phyloP scores from a whole-genome alignment of 2,888 invertebrate genomes.

The Ceratothoa steindachneri region DNA sequence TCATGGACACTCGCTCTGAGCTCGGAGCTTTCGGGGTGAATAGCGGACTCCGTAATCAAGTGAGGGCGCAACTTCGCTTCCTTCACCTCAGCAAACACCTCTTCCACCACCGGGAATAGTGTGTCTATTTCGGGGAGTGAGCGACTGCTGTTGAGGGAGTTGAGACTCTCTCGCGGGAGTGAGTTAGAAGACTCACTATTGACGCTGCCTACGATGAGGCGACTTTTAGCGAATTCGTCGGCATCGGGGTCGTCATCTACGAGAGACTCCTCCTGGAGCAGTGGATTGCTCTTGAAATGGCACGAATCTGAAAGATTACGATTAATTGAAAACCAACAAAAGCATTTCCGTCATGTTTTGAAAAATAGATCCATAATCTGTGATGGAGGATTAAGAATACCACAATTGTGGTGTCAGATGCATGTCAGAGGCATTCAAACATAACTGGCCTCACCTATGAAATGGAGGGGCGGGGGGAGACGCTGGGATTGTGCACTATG shows the following conservation, averaged over 20 bases:
- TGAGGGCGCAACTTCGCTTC: not conserved
- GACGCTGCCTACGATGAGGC: slow-evolving; percentile 38
- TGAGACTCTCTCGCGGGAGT: slow-evolving; percentile 20
- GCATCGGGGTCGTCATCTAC: slow-evolving; percentile 30
- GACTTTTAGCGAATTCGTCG: slow-evolving; percentile 36
- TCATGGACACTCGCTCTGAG: not conserved
- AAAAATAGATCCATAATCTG: too few relatives aligned
- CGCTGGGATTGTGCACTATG: too few relatives aligned
- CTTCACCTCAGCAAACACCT: not conserved
- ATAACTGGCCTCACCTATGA: too few relatives aligned
- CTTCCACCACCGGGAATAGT: not conserved
- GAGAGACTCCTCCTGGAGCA: slow-evolving; percentile 22
- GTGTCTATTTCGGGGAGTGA: slow-evolving; percentile 2
- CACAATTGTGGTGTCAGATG: too few relatives aligned
- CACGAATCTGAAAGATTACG: not conserved
- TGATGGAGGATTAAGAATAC: too few relatives aligned
- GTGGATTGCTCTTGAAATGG: not conserved
- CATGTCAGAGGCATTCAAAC: too few relatives aligned
- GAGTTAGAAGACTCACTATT: slow-evolving; percentile 31
- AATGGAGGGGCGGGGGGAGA: too few relatives aligned
- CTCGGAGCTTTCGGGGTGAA: not conserved
- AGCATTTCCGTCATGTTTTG: too few relatives aligned
- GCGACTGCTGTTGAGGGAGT: slow-evolving; percentile 9
- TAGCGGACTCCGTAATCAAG: not conserved
- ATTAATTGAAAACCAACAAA: too few relatives aligned